Evolutionary conservation across 2,888 invertebrate species (phyloP).

Genomic region (Allophyes oxyacanthae): DNA sequence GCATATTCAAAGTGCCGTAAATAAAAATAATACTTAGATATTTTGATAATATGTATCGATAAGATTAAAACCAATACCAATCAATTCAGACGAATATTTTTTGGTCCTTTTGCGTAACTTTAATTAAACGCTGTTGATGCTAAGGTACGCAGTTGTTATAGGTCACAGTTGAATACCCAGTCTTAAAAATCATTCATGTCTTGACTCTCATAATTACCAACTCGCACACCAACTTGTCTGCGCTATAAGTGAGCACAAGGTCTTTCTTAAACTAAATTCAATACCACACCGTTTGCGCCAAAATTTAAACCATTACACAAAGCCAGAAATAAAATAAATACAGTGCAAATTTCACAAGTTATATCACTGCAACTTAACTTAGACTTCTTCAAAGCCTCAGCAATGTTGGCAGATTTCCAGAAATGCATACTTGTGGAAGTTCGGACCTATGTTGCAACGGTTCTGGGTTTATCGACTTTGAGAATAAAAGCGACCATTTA

Average conservation of each 20-base stretch:
- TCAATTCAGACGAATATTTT: no score
- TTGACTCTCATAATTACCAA: no score
- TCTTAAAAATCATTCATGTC: no score
- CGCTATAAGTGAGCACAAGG: not conserved
- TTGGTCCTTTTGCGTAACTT: no score
- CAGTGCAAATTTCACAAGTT: conserved; percentile 43
- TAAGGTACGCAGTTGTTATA: no score
- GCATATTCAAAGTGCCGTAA: no score
- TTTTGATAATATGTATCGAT: no score
- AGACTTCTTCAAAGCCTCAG: conserved; percentile 36
- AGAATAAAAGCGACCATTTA: conserved; percentile 43
- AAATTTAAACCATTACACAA: conserved; percentile 33
- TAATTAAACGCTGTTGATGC: no score
- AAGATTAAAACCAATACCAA: no score
- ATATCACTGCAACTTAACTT: conserved; percentile 43
- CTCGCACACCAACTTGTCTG: not conserved
- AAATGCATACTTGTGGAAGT: conserved; percentile 33
- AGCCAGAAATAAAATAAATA: conserved; percentile 43
- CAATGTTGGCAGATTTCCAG: conserved; percentile 56
- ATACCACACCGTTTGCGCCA: conserved; percentile 14
- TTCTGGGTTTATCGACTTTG: conserved; percentile 30
- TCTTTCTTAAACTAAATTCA: conserved; percentile 10
- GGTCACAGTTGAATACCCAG: no score
- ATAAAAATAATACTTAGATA: no score
- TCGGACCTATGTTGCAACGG: conserved; percentile 12